Conservation (phyloP, 2,797 vertebrate genomes). For the Lepus oiostolus region DNA sequence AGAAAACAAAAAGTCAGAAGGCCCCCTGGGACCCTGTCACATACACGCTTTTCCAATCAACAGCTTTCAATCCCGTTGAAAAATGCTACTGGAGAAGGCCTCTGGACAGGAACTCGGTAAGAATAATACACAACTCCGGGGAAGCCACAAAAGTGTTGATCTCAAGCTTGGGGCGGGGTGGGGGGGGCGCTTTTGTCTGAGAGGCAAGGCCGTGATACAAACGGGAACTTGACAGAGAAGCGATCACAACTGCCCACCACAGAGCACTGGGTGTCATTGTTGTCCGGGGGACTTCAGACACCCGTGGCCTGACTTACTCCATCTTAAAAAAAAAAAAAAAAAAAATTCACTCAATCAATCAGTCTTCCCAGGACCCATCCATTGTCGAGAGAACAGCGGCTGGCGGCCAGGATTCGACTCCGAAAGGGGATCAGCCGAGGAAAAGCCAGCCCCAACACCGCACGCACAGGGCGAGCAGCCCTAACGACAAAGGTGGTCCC, state of each 20-base stretch:
- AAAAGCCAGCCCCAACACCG: constrained; percentile 24
- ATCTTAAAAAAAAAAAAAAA: no score
- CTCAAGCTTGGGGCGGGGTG: constrained; percentile 13
- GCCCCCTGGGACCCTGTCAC: no score
- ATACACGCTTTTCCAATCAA: background rate
- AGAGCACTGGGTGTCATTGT: constrained; percentile 71
- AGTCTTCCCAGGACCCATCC: constrained; percentile 20
- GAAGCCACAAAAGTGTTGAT: constrained; percentile 54
- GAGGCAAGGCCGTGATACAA: constrained; percentile 68
- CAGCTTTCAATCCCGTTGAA: constrained; percentile 62
- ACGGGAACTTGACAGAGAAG: constrained; percentile 83
- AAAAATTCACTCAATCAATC: background rate
- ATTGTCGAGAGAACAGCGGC: constrained; percentile 43
- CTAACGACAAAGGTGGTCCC: constrained; percentile 30
- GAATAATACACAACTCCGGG: constrained; percentile 54
- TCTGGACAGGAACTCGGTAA: constrained; percentile 4
- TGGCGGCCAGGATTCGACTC: background rate
- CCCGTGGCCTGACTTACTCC: no score
- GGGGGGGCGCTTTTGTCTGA: constrained; percentile 79
- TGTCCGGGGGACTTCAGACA: constrained; percentile 51
- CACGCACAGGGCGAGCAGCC: background rate
- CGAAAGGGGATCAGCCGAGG: background rate
- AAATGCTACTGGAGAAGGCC: constrained; percentile 35
- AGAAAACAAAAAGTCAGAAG: constrained; percentile 58
- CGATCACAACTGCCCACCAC: constrained; percentile 69